These are phyloP conservation scores for Philhelius pedissequus DNA, from an alignment of 2,888 invertebrate species.

Conservation along the genomic window DNA sequence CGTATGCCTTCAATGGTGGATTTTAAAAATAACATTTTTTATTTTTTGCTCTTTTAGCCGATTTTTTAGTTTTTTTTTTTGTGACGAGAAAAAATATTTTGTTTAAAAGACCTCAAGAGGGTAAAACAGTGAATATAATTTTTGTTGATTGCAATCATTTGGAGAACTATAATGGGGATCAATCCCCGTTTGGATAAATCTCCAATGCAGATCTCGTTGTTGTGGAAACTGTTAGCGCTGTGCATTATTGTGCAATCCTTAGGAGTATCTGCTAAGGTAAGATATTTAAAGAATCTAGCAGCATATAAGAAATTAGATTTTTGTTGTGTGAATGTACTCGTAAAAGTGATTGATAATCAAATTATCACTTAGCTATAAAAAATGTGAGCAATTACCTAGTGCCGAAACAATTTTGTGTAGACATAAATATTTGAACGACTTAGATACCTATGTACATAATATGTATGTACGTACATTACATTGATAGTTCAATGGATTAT, in stretches of 20 bases:
- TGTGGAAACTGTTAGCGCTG: constrained; percentile 71
- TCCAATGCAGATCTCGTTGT: constrained; percentile 62
- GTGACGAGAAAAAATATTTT: constrained; percentile 36
- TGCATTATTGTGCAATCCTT: constrained; percentile 71
- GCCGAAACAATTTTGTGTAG: not conserved
- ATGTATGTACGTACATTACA: too few relatives aligned
- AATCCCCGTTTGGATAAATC: constrained; percentile 69
- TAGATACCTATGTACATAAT: too few relatives aligned
- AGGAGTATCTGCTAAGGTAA: constrained; percentile 72
- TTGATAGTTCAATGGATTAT: not conserved
- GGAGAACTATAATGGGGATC: constrained; percentile 68
- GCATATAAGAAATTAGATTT: not conserved
- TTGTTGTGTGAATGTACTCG: not conserved
- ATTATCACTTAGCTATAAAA: not conserved
- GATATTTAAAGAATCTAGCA: constrained; percentile 11
- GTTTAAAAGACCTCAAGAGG: constrained; percentile 50
- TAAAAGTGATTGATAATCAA: not conserved
- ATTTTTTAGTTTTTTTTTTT: constrained; percentile 25
- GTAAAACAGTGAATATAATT: constrained; percentile 29
- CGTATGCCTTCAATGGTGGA: not conserved
- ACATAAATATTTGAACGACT: not conserved
- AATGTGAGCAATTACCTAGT: not conserved
- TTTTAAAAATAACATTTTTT: constrained; percentile 15
- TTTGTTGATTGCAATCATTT: constrained; percentile 28
- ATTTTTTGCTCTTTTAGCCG: constrained; percentile 12